These are phyloP conservation scores for Teinopalpus imperialis DNA, from an alignment of 2,888 invertebrate species.

Conservation along the genomic window DNA sequence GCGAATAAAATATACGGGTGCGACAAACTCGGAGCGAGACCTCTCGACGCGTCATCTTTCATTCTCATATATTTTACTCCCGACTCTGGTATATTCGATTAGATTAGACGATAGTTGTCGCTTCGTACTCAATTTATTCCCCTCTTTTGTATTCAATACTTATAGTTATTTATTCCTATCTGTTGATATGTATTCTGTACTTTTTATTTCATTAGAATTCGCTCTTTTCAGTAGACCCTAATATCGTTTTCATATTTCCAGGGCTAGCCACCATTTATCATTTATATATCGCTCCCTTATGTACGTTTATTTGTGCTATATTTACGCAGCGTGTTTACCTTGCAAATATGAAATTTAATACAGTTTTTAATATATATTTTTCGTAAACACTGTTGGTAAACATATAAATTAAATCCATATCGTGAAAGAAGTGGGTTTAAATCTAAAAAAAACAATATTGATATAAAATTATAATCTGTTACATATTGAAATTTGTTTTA, in stretches of 20 bases:
- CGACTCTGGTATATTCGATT: constrained; percentile 39
- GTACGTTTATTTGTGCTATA: too few species aligned
- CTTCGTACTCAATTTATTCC: constrained; percentile 37
- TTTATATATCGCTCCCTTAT: too few species aligned
- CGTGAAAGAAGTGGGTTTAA: too few species aligned
- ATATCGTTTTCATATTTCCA: neutral
- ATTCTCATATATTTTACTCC: constrained; percentile 39
- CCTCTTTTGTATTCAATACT: constrained; percentile 31
- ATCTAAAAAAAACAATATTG: too few species aligned
- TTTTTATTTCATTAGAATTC: constrained; percentile 8
- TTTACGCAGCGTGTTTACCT: too few species aligned
- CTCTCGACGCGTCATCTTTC: constrained; percentile 43
- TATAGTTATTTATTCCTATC: constrained; percentile 29
- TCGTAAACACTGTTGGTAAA: too few species aligned
- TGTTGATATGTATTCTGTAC: neutral
- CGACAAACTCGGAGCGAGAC: constrained; percentile 34
- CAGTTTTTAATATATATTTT: too few species aligned
- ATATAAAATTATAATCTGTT: too few species aligned
- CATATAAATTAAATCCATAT: too few species aligned
- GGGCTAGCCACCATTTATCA: too few species aligned
- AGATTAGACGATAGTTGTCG: constrained; percentile 41
- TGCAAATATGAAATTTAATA: too few species aligned
- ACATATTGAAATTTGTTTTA: too few species aligned
- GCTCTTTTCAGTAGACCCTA: constrained; percentile 1
- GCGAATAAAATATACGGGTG: constrained; percentile 35